phyloP scores from a whole-genome alignment of 2,888 invertebrate species.

The Scaptodrosophila latifasciaeformis region DNA sequence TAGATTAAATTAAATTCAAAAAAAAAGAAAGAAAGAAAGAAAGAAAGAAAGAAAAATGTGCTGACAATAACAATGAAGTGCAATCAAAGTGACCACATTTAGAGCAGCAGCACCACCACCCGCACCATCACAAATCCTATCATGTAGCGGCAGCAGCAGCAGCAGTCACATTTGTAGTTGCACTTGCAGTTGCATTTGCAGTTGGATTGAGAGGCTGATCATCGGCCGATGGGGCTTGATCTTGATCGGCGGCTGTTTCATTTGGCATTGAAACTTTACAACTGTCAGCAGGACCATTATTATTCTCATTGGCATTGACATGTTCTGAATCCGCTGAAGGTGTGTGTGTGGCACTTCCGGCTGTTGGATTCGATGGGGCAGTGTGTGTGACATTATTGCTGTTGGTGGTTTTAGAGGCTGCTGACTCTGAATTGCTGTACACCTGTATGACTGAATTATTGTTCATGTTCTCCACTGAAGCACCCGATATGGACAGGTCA shows the following conservation, averaged over 20 bases:
- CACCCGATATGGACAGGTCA: slow-evolving; percentile 67
- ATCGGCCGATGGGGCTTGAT: slow-evolving; percentile 28
- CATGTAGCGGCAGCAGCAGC: slow-evolving; percentile 52
- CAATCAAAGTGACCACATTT: too few relatives aligned
- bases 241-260: background rate
- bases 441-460: slow-evolving; percentile 66
- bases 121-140: too few relatives aligned
- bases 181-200: too few relatives aligned
- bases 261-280: background rate
- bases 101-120: too few relatives aligned
- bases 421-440: slow-evolving; percentile 28
- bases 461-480: slow-evolving; percentile 70
- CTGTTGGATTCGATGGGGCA: slow-evolving; percentile 29
- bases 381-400: slow-evolving; percentile 29
- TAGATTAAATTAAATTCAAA: too few relatives aligned
- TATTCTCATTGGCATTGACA: slow-evolving; percentile 51
- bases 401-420: slow-evolving; percentile 16
- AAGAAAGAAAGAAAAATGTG: too few relatives aligned
- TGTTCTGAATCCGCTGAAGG: slow-evolving; percentile 10
- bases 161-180: slow-evolving; percentile 16
- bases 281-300: slow-evolving; percentile 56
- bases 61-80: too few relatives aligned
- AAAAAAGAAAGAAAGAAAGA: too few relatives aligned
- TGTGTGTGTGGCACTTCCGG: slow-evolving; percentile 13
- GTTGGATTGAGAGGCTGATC: slow-evolving; percentile 23